phyloP scores from a whole-genome alignment of 2,797 vertebrate species.

The Parambassis ranga region DNA sequence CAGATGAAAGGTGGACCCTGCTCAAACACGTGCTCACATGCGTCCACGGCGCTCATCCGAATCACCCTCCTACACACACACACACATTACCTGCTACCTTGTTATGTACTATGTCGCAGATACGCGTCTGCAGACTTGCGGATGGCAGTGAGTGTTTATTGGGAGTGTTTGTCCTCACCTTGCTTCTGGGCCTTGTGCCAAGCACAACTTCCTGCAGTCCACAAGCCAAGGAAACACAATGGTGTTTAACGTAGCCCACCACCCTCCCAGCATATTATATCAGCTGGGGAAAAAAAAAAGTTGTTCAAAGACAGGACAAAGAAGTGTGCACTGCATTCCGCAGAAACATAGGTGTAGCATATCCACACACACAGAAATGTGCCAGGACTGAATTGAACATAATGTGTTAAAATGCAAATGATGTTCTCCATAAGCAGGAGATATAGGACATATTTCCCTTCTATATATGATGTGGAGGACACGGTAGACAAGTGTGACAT shows the following conservation, averaged over 20 bases:
- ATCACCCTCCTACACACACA: neutral
- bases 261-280: constrained; percentile 46
- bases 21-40: constrained; percentile 10
- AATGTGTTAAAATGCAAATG: constrained; percentile 28
- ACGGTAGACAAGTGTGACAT: constrained; percentile 44
- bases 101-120: neutral
- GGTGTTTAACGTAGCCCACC: constrained; percentile 37
- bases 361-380: neutral
- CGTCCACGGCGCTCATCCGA: constrained; percentile 11
- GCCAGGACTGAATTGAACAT: neutral
- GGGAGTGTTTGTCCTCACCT: constrained; percentile 68
- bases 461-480: constrained; percentile 28
- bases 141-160: constrained; percentile 45
- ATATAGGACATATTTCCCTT: neutral
- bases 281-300: constrained; percentile 27
- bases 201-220: constrained; percentile 54
- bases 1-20: constrained; percentile 88
- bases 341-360: neutral
- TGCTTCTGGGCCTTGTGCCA: constrained; percentile 67
- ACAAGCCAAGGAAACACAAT: constrained; percentile 50
- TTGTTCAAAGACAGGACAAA: constrained; percentile 57
- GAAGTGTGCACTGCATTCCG: neutral
- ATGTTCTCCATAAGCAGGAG: neutral
- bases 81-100: neutral
- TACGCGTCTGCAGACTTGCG: constrained; percentile 30